Conservation (phyloP, 1,140 invertebrate genomes). For the Dendrolimus punctatus region DNA sequence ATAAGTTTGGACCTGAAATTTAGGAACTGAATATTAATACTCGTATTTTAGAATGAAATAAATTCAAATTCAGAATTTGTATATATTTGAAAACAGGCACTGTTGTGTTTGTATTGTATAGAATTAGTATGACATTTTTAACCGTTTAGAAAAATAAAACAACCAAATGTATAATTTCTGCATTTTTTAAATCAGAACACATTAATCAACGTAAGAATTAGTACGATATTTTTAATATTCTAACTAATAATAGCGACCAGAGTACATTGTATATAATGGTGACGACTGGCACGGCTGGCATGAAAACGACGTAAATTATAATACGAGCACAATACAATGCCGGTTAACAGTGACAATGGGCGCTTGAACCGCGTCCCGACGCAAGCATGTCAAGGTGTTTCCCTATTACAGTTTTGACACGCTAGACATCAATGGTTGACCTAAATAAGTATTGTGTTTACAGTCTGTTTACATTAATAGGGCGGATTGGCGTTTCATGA, state of each 20-base stretch:
- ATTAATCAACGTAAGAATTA: too few relatives aligned
- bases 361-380: neutral
- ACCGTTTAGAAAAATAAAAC: too few relatives aligned
- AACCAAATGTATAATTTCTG: too few relatives aligned
- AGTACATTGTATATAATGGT: neutral
- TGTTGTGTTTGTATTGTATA: too few relatives aligned
- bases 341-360: conserved; percentile 13
- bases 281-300: conserved; percentile 4
- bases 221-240: neutral
- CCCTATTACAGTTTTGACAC: conserved; percentile 27
- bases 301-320: conserved; percentile 10
- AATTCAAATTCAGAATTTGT: too few relatives aligned
- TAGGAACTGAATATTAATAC: too few relatives aligned
- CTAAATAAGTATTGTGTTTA: conserved; percentile 8
- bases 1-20: too few relatives aligned
- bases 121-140: too few relatives aligned
- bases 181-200: too few relatives aligned
- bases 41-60: too few relatives aligned
- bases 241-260: neutral
- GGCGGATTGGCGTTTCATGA: conserved; percentile 20
- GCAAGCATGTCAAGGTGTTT: conserved; percentile 29
- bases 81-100: too few relatives aligned
- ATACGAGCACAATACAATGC: conserved; percentile 15
- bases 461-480: conserved; percentile 15
- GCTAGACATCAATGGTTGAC: conserved; percentile 14